Percentiles rank a stretch among this genome's conserved stretches.
phyloP scores from a whole-genome alignment of 2,797 vertebrate genomes.

The Lagodon rhomboides region DNA sequence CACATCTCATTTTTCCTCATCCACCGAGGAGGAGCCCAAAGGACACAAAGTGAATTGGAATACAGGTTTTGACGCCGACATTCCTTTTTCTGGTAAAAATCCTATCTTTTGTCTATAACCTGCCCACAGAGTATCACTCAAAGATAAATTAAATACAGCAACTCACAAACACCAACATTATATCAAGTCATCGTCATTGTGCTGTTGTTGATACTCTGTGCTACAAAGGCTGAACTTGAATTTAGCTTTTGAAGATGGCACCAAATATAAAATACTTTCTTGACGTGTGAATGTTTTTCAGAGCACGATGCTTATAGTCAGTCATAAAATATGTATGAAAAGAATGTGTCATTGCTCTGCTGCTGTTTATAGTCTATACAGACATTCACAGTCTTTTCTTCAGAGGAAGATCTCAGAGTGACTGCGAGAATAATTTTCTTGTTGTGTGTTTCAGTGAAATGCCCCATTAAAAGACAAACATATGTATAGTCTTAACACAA shows the following conservation, averaged over 20 bases:
- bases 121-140: no score
- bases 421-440: neutral
- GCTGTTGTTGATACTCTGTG: no score
- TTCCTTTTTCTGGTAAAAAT: no score
- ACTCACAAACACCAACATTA: neutral
- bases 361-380: neutral
- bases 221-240: neutral
- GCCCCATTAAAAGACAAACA: slow-evolving; percentile 28
- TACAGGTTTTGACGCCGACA: no score
- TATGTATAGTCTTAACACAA: slow-evolving; percentile 38
- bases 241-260: neutral
- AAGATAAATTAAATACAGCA: no score
- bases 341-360: neutral
- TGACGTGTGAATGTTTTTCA: neutral
- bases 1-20: no score
- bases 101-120: no score
- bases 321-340: neutral
- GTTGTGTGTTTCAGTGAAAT: slow-evolving; percentile 19
- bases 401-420: neutral
- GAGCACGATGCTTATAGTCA: neutral
- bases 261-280: neutral
- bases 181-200: neutral
- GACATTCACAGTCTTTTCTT: neutral
- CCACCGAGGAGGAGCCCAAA: no score
- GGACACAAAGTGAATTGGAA: no score